Evolutionary conservation across 2,888 invertebrate genomes (phyloP), one percentile per base, ranked within the genome.

Genomic region (Suillia variegata): DNA sequence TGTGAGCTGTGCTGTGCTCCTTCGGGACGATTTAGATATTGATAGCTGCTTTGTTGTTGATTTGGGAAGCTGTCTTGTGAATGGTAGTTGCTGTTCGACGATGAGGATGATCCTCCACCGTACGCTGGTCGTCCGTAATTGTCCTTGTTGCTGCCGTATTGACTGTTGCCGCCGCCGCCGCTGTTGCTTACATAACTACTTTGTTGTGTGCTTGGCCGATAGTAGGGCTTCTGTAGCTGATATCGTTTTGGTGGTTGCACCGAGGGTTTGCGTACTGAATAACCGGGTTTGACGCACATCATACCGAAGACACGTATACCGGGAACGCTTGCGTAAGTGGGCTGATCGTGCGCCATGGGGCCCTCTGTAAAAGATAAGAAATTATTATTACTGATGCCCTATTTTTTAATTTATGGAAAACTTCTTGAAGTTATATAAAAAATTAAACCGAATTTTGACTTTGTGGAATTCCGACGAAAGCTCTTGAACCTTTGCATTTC

Each of bases 271-370:
- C 81, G 74, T 18, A 81, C 71, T n/a, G 79, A 75, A 70, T 76
- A 84, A 15, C 80, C 81, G 0, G 86, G 86, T 62, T 86, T 84
- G 0, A 93, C 92, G 77, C 95, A 95, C 89, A 95, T 92, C 95
- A 96, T 96, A 48, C 95, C 96, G 76, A 93, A 96, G 0, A 96
- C 95, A 66, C 94, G 86, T 65, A 96, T 95, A 1, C 95, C 95
- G 2, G 95, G 95, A 10, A 96, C 94, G 69, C 94, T 93, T 2
- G 95, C 96, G 77, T 96, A 96, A 0, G 94, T 93, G 13, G 96
- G 95, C 78, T 94, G 94, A 79, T 94, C 94, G 79, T 96, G 96
- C 10, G 93, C 93, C 89, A 95, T 93, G 55, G 96, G 96, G 13
- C 95, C 96, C 84, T 95, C 95, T 94, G 85, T n/a, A n/a, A 26